Percentiles rank a stretch among this genome's conserved stretches.
Conservation (phyloP, 2,797 vertebrate genomes). For the Artibeus lituratus region DNA sequence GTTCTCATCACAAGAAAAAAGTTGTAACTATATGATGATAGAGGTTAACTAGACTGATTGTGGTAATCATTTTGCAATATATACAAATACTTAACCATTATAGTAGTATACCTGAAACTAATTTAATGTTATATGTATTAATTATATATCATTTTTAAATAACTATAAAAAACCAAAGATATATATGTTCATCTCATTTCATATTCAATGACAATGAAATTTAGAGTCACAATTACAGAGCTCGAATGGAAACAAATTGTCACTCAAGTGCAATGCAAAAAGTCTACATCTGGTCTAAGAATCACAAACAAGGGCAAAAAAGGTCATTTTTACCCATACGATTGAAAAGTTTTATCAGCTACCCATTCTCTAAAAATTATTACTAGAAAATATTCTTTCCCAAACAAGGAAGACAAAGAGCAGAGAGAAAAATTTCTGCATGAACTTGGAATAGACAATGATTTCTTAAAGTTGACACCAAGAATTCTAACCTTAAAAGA, state of each 20-base stretch:
- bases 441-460: neutral
- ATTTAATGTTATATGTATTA: neutral
- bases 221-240: neutral
- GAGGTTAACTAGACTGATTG: neutral
- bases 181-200: neutral
- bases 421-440: neutral
- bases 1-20: neutral
- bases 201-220: neutral
- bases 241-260: neutral
- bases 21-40: neutral
- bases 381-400: neutral
- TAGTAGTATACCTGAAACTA: neutral
- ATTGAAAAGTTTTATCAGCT: too few species aligned
- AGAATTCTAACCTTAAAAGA: neutral
- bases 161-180: neutral
- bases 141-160: neutral
- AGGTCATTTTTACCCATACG: neutral
- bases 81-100: neutral
- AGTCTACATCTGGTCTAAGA: neutral
- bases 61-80: neutral
- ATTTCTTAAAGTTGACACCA: constrained; percentile 8
- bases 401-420: neutral
- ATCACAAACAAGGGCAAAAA: neutral
- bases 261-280: neutral
- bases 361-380: too few species aligned